Evolutionary conservation across 2,797 vertebrate species (phyloP).

Genomic region (Lycodopsis pacificus): DNA sequence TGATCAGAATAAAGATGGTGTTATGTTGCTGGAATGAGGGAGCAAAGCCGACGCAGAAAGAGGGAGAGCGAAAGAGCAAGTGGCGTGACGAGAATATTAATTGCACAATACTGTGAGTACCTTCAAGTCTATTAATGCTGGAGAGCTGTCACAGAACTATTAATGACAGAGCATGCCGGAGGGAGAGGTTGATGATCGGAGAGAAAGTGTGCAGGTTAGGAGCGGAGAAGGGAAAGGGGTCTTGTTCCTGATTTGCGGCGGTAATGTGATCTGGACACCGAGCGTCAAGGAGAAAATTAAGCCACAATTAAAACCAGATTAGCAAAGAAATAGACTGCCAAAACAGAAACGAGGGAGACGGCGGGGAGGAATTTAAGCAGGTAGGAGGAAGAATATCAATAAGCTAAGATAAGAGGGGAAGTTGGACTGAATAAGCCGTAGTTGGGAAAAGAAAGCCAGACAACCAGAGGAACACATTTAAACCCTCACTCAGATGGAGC

Average conservation of each 20-base stretch:
- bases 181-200: constrained; percentile 22
- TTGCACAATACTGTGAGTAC: constrained; percentile 40
- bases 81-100: constrained; percentile 65
- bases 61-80: constrained; percentile 34
- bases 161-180: constrained; percentile 56
- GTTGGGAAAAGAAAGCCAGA: constrained; percentile 6
- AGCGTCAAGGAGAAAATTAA: constrained; percentile 38
- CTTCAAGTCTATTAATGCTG: constrained; percentile 55
- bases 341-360: not conserved
- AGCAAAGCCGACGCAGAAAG: constrained; percentile 29
- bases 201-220: constrained; percentile 8
- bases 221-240: not conserved
- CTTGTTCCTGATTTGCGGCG: constrained; percentile 29
- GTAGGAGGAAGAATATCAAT: constrained; percentile 11
- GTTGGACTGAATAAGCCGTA: constrained; percentile 4
- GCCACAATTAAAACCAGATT: constrained; percentile 66
- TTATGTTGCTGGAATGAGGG: constrained; percentile 37
- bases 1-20: constrained; percentile 59
- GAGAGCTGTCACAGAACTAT: constrained; percentile 61
- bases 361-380: constrained; percentile 2
- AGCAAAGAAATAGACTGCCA: constrained; percentile 37
- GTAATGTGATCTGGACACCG: constrained; percentile 31
- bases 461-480: constrained; percentile 2
- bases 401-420: constrained; percentile 5
- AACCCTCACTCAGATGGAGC: constrained; percentile 14